A percentile compares a stretch with the other conserved stretches of the same genome.
These are phyloP conservation scores for Ormyrus pomaceus DNA, from an alignment of 2,888 invertebrate species.

Conservation along the genomic window DNA sequence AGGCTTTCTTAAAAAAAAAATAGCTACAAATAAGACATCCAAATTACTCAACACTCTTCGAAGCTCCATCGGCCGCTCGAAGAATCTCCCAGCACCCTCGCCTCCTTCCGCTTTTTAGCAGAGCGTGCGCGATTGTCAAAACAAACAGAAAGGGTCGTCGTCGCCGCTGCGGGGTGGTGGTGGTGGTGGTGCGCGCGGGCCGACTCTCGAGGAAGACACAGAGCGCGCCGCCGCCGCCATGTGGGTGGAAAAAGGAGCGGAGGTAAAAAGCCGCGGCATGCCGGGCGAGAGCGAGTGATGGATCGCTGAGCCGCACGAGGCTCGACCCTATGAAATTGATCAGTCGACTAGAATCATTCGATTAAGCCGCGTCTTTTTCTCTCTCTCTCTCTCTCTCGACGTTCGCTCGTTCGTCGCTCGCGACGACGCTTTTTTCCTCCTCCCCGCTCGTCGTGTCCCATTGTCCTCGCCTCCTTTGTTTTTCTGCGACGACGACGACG, in stretches of 20 bases:
- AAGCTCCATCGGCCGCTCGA: not conserved
- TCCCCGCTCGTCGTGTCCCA: not conserved
- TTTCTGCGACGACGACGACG: not conserved
- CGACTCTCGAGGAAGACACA: too few species aligned
- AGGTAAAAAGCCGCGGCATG: too few species aligned
- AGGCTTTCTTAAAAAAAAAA: too few species aligned
- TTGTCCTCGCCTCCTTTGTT: constrained; percentile 2
- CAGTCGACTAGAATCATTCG: constrained; percentile 67
- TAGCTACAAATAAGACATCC: too few species aligned
- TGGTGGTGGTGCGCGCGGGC: too few species aligned
- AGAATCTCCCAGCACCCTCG: not conserved
- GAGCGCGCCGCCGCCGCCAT: too few species aligned
- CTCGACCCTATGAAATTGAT: constrained; percentile 67
- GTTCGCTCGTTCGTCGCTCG: not conserved
- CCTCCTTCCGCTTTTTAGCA: not conserved
- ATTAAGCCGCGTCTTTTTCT: constrained; percentile 60
- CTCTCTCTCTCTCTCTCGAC: constrained; percentile 9
- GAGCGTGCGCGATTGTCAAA: constrained; percentile 35
- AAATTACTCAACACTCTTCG: too few species aligned
- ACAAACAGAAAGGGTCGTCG: constrained; percentile 45
- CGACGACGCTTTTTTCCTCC: not conserved
- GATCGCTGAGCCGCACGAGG: constrained; percentile 62
- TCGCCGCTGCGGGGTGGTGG: not conserved
- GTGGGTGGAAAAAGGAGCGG: too few species aligned
- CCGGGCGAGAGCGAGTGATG: constrained; percentile 59